These are phyloP conservation scores for Amblyraja radiata DNA, from an alignment of 2,797 vertebrate species.

Conservation along the genomic window DNA sequence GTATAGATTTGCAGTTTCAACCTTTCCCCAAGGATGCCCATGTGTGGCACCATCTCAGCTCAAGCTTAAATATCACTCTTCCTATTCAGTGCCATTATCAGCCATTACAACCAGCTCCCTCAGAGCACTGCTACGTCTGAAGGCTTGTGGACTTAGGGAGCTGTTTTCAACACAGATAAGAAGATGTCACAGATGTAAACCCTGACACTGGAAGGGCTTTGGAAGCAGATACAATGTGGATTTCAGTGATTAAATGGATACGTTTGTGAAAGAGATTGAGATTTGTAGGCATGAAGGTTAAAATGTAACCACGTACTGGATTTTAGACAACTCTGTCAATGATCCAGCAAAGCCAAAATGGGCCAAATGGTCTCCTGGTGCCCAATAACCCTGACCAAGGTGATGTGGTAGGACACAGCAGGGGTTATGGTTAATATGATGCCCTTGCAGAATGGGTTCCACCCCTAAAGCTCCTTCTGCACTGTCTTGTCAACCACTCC, in stretches of 20 bases:
- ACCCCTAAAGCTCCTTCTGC: neutral
- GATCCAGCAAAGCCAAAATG: neutral
- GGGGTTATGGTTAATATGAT: neutral
- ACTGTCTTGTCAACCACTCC: neutral
- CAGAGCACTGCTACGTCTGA: neutral
- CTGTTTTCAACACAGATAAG: neutral
- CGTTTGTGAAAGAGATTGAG: neutral
- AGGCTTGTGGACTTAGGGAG: neutral
- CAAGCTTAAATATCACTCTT: neutral
- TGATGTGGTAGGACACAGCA: neutral
- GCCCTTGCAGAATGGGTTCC: neutral
- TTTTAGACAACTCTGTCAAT: neutral
- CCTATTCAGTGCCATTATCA: neutral
- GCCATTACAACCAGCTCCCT: neutral
- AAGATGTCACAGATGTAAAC: neutral
- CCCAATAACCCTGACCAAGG: neutral
- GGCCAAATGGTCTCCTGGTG: neutral
- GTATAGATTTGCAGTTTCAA: neutral
- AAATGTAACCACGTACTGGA: neutral
- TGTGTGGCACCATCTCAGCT: neutral
- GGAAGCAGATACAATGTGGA: neutral
- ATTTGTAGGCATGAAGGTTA: neutral
- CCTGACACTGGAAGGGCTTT: neutral
- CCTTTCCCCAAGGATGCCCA: neutral
- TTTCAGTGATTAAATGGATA: neutral